phyloP scores from a whole-genome alignment of 2,113 vertebrate genomes.

The Dromas ardeola region DNA sequence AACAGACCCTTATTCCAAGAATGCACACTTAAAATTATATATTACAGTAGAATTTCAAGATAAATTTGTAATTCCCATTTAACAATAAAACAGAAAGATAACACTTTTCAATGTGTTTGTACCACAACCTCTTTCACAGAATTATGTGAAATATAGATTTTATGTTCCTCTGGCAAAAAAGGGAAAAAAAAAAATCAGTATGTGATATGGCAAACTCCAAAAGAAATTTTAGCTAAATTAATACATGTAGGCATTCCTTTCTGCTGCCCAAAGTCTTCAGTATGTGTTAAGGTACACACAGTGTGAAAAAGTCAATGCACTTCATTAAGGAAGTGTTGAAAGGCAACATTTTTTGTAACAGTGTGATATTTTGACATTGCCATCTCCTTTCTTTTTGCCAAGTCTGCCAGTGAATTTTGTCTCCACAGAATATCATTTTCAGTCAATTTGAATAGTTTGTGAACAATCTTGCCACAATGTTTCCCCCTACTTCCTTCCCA shows the following conservation, averaged over 20 bases:
- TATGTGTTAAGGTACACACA: background rate
- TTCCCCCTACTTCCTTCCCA: background rate
- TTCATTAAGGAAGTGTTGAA: background rate
- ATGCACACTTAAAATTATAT: background rate
- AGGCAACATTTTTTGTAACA: background rate
- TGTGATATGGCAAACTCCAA: background rate
- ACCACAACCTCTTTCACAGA: background rate
- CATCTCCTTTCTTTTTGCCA: background rate
- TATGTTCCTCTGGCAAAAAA: background rate
- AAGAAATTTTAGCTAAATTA: background rate
- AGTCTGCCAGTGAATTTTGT: background rate
- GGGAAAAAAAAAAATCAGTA: accelerated
- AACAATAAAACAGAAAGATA: background rate
- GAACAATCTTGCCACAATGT: background rate
- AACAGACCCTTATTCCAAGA: background rate
- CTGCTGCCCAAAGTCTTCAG: background rate
- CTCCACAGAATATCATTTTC: background rate
- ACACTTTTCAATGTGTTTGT: background rate
- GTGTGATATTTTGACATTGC: background rate
- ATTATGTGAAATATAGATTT: background rate
- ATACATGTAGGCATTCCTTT: background rate
- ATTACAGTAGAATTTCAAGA: background rate
- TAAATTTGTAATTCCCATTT: background rate
- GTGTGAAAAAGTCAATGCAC: background rate
- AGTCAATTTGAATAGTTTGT: background rate